A percentile compares a stretch with the other conserved stretches of the same genome.
phyloP scores from a whole-genome alignment of 2,113 vertebrate species.

The Nycticebus coucang region DNA sequence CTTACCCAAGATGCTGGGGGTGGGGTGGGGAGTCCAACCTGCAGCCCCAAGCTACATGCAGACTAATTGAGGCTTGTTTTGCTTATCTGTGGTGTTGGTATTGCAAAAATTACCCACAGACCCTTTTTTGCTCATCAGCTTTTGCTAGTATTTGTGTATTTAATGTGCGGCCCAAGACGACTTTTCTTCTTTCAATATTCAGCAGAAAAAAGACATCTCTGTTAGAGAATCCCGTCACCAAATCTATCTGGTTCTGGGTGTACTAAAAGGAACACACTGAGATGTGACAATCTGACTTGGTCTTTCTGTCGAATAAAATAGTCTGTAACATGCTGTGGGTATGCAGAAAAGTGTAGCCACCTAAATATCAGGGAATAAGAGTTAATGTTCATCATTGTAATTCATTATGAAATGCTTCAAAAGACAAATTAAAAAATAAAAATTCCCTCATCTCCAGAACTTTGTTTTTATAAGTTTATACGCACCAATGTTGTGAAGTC shows the following conservation, averaged over 20 bases:
- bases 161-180: no score
- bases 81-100: no score
- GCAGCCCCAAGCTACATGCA: no score
- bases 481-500: conserved; percentile 52
- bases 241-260: neutral
- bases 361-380: neutral
- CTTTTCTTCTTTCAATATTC: no score
- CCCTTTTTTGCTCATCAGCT: no score
- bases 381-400: conserved; percentile 46
- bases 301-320: neutral
- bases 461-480: conserved; percentile 61
- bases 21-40: no score
- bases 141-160: no score
- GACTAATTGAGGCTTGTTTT: no score
- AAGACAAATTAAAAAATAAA: conserved; percentile 54
- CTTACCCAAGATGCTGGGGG: neutral
- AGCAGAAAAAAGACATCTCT: no score
- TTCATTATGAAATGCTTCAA: conserved; percentile 57
- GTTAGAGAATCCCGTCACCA: neutral
- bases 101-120: no score
- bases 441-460: conserved; percentile 46
- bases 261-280: neutral
- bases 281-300: neutral
- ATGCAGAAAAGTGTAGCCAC: neutral
- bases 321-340: neutral